Percentiles rank a stretch among this genome's conserved stretches.
These are phyloP conservation scores for Eleutherodactylus coqui DNA, from an alignment of 2,797 vertebrate species.

Conservation along the genomic window DNA sequence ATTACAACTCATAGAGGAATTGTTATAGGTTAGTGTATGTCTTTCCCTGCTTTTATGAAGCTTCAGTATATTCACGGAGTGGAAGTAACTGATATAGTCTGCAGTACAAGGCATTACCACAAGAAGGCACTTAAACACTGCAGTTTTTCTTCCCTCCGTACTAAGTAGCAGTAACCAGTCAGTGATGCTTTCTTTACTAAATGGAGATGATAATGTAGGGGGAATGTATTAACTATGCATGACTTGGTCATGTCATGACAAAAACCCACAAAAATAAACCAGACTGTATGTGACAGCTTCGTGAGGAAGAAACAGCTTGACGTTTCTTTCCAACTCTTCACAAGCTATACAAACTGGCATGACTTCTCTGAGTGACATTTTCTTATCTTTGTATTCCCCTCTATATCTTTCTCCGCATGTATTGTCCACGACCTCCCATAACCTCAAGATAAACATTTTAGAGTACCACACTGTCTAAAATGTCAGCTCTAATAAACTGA, in stretches of 20 bases:
- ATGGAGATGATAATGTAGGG: constrained; percentile 25
- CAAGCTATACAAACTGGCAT: constrained; percentile 16
- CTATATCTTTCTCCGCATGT: background rate
- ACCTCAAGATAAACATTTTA: too few relatives aligned
- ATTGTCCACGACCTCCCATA: too few relatives aligned
- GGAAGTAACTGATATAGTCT: constrained; percentile 54
- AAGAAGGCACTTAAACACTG: constrained; percentile 78
- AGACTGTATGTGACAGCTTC: constrained; percentile 20
- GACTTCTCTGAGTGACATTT: background rate
- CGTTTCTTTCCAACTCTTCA: background rate
- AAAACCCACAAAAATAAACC: constrained; percentile 2
- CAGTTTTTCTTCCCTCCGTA: constrained; percentile 52
- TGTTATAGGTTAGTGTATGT: too few relatives aligned
- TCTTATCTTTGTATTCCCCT: background rate
- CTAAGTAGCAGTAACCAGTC: constrained; percentile 30
- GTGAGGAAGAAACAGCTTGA: constrained; percentile 5
- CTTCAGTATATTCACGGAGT: background rate
- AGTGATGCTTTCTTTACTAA: background rate
- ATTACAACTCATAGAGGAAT: too few relatives aligned
- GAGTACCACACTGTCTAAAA: too few relatives aligned
- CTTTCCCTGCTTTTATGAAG: background rate
- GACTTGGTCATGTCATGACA: constrained; percentile 13
- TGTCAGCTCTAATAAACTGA: too few relatives aligned
- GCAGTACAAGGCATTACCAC: constrained; percentile 74
- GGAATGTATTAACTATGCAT: constrained; percentile 25